phyloP scores from a whole-genome alignment of 2,797 vertebrate species.

The Phrynocephalus forsythii region DNA sequence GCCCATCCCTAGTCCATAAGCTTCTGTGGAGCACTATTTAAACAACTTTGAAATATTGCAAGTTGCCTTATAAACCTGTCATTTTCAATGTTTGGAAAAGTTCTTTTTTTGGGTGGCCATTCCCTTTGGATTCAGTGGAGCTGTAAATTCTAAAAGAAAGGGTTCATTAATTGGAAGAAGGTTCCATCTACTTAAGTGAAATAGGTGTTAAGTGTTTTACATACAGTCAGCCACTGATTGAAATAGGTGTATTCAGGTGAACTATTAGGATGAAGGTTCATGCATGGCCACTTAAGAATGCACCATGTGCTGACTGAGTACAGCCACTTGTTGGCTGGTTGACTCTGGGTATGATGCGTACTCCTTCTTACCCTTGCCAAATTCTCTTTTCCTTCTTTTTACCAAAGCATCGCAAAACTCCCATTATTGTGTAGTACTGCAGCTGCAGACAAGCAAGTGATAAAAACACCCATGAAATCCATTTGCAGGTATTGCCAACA shows the following conservation, averaged over 20 bases:
- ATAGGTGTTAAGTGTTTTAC: too few species aligned
- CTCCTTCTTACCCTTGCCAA: neutral
- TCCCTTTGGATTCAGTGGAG: too few species aligned
- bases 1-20: neutral
- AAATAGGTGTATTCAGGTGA: neutral
- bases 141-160: too few species aligned
- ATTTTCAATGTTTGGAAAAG: too few species aligned
- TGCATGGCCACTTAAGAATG: neutral
- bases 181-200: too few species aligned
- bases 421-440: too few species aligned
- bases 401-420: too few species aligned
- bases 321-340: neutral
- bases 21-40: neutral
- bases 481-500: neutral
- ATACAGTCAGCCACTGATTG: neutral
- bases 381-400: neutral
- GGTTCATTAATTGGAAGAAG: too few species aligned
- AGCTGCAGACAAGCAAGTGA: neutral
- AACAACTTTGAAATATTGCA: neutral
- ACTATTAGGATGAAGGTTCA: neutral
- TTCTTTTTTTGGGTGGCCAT: too few species aligned
- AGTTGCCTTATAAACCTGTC: neutral
- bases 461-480: neutral
- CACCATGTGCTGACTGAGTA: neutral
- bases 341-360: neutral